phyloP scores from a whole-genome alignment of 2,797 vertebrate genomes.

The Parauchenoglanis punctatus region DNA sequence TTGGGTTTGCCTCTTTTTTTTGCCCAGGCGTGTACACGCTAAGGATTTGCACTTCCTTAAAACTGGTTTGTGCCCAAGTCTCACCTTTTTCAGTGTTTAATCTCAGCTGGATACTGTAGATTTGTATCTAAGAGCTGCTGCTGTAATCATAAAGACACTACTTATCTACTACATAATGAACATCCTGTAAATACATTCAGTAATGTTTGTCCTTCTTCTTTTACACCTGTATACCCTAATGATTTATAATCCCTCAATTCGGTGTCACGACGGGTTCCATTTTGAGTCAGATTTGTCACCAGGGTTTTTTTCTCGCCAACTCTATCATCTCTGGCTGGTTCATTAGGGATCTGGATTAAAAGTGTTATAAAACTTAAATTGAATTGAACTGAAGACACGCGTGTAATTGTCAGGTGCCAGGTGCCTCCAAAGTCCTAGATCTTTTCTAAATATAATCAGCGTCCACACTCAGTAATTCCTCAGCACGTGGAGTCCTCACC shows the following conservation, averaged over 20 bases:
- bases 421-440: not conserved
- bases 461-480: not conserved
- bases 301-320: not conserved
- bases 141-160: not conserved
- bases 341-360: not conserved
- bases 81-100: not conserved
- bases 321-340: not conserved
- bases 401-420: not conserved
- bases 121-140: not conserved
- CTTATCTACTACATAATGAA: not conserved
- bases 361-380: not conserved
- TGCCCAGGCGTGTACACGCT: too few species aligned
- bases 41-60: not conserved
- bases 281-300: not conserved
- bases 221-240: not conserved
- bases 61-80: not conserved
- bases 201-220: not conserved
- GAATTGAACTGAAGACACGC: not conserved
- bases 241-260: not conserved
- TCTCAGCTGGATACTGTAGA: not conserved
- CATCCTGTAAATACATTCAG: not conserved
- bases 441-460: not conserved
- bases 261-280: too few species aligned
- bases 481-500: slow-evolving; percentile 60
- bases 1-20: too few species aligned